phyloP scores from a whole-genome alignment of 2,888 invertebrate species.

The Cheilosia pagana region DNA sequence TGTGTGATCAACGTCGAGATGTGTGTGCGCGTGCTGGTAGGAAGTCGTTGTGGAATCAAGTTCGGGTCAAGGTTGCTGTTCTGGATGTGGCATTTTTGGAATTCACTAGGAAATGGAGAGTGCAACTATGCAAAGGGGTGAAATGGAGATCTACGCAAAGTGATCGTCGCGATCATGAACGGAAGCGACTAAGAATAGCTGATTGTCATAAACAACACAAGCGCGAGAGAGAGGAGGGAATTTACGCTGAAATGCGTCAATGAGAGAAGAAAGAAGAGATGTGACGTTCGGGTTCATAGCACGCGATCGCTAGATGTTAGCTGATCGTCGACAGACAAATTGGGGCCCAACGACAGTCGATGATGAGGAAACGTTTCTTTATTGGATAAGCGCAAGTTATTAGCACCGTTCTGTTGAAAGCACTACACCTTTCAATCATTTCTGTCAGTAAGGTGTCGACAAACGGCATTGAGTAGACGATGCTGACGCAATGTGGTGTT shows the following conservation, averaged over 20 bases:
- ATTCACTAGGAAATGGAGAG: not conserved
- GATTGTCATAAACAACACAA: not conserved
- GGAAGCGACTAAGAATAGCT: not conserved
- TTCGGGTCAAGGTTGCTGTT: conserved; percentile 45
- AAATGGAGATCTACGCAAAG: no score
- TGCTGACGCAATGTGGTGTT: no score
- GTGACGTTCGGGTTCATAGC: not conserved
- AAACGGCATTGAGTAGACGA: not conserved
- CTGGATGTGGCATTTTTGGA: not conserved
- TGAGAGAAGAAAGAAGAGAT: not conserved
- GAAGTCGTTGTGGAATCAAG: conserved; percentile 38
- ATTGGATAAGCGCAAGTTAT: not conserved
- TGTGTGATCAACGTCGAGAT: not conserved
- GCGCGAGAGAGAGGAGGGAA: no score
- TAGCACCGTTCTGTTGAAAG: not conserved
- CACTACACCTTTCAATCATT: not conserved
- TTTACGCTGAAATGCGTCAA: not conserved
- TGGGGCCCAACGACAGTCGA: not conserved
- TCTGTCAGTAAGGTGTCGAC: not conserved
- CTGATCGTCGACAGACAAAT: not conserved
- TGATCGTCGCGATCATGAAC: not conserved
- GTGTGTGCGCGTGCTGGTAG: conserved; percentile 2
- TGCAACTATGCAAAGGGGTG: not conserved
- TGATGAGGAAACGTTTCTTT: not conserved
- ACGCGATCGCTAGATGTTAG: not conserved